Percentiles rank a stretch among this genome's conserved stretches.
Evolutionary conservation across 2,888 invertebrate genomes (phyloP).

Genomic region (Pyrochroa serraticornis): DNA sequence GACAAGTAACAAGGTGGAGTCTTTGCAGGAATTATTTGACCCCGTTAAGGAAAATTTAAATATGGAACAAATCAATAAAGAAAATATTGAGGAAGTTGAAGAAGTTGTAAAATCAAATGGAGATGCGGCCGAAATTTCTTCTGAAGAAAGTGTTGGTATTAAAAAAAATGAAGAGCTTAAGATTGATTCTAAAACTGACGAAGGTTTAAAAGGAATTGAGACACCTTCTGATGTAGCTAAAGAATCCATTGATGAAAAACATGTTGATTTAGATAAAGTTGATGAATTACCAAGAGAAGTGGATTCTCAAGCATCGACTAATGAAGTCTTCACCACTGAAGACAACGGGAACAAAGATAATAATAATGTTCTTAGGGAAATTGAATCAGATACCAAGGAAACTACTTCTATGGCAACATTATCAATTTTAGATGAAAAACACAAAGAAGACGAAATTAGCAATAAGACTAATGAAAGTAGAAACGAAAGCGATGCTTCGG

Average conservation of each 20-base stretch:
- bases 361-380: constrained; percentile 3
- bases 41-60: no score
- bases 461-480: no score
- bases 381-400: neutral
- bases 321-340: neutral
- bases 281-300: neutral
- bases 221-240: neutral
- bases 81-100: no score
- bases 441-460: neutral
- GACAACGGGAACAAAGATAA: neutral
- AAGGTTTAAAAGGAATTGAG: neutral
- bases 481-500: neutral
- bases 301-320: neutral
- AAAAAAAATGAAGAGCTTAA: no score
- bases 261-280: neutral
- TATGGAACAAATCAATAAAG: no score
- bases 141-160: no score
- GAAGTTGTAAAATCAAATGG: no score
- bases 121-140: no score
- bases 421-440: neutral
- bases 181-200: neutral
- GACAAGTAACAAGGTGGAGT: no score
- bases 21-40: no score
- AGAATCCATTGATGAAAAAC: neutral
- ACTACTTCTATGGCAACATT: neutral